These are phyloP conservation scores for Aurelia aurita DNA, from an alignment of 30 jellyfish, hydroid and myxozoan genomes.

Conservation along the genomic window DNA sequence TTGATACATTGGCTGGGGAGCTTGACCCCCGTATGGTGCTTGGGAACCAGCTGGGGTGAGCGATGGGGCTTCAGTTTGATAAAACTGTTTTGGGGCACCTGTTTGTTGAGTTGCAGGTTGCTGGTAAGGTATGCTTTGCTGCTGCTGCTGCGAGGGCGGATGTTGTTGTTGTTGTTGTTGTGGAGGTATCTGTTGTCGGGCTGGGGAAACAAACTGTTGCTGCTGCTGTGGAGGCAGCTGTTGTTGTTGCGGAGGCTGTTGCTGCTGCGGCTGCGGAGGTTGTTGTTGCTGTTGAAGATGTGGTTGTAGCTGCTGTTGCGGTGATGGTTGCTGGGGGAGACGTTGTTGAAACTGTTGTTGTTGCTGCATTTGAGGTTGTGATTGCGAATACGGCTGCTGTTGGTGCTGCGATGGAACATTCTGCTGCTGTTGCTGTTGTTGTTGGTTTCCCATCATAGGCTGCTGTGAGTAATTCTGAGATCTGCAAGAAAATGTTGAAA, in stretches of 20 bases:
- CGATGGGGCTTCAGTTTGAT: not conserved
- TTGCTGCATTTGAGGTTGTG: slow-evolving; percentile 38
- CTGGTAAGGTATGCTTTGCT: not conserved
- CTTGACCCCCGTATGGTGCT: slow-evolving; percentile 20
- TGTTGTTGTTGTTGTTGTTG: slow-evolving; percentile 31
- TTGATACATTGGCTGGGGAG: slow-evolving; percentile 34
- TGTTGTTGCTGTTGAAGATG: slow-evolving; percentile 38
- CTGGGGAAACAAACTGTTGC: slow-evolving; percentile 12
- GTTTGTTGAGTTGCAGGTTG: slow-evolving; percentile 39
- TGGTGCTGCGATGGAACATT: slow-evolving; percentile 1
- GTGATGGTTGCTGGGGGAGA: slow-evolving; percentile 1
- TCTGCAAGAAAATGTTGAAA: not conserved
- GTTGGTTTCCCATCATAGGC: not conserved
- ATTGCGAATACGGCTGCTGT: slow-evolving; percentile 40
- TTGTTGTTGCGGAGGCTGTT: slow-evolving; percentile 22
- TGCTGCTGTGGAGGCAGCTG: slow-evolving; percentile 50
- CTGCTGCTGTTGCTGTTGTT: slow-evolving; percentile 16
- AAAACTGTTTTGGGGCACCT: slow-evolving; percentile 24
- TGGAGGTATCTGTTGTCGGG: slow-evolving; percentile 5
- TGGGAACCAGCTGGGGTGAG: slow-evolving; percentile 2
- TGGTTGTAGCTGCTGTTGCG: slow-evolving; percentile 55
- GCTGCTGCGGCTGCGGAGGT: slow-evolving; percentile 55
- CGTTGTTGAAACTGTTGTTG: not conserved
- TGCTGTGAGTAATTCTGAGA: slow-evolving; percentile 3
- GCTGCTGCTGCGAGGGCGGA: slow-evolving; percentile 27